Percentiles rank a stretch among this genome's conserved stretches.
phyloP scores from a whole-genome alignment of 2,113 vertebrate genomes.

The Lasiurus cinereus region DNA sequence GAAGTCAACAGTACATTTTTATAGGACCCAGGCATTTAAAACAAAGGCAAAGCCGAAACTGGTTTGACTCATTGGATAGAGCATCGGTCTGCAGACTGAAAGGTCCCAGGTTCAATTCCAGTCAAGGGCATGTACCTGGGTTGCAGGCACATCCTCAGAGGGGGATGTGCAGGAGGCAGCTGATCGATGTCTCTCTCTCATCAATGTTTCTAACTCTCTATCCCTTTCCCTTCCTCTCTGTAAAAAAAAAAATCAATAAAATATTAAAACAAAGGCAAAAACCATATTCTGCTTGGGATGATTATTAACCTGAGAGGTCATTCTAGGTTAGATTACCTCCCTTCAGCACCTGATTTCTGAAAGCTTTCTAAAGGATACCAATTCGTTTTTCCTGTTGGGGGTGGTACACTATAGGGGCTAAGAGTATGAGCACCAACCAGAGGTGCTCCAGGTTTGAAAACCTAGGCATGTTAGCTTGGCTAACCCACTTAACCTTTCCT shows the following conservation, averaged over 20 bases:
- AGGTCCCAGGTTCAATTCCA: too few species aligned
- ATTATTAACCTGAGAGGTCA: neutral
- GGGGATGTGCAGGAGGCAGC: too few species aligned
- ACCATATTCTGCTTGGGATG: neutral
- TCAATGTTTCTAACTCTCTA: too few species aligned
- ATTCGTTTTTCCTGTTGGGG: neutral
- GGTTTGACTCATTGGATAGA: too few species aligned
- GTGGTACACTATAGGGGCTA: neutral
- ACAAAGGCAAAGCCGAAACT: neutral
- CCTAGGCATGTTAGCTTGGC: neutral
- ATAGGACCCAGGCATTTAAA: neutral
- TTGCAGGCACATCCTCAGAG: too few species aligned
- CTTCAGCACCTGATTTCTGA: neutral
- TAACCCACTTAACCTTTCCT: neutral
- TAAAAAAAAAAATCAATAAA: neutral
- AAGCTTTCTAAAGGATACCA: neutral
- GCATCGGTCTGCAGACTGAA: too few species aligned
- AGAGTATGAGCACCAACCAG: neutral
- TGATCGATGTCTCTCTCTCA: too few species aligned
- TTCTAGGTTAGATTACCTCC: neutral
- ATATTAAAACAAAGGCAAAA: neutral
- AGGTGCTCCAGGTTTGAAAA: neutral
- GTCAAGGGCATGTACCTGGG: too few species aligned
- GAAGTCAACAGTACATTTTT: neutral
- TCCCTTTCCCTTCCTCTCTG: too few species aligned